Base-by-base conservation (phyloP, 2,113 vertebrate species). In the Capricornis sumatraensis region DNA sequence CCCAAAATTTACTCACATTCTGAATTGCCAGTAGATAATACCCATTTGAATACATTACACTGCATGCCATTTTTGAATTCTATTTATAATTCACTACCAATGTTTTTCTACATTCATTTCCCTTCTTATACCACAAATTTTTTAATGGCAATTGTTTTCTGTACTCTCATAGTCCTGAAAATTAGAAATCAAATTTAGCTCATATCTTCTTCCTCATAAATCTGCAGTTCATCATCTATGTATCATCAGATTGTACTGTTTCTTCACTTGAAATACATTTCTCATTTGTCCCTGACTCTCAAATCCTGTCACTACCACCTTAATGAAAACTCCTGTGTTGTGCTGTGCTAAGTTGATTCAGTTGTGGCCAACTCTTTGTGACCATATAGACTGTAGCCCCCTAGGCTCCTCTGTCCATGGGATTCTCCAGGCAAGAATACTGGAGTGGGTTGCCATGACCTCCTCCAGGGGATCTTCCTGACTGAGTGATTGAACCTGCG, bases 171-270 rank as follows among this genome's bases (percentile, higher is more conserved):
- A 45, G 58, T 83, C 30, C 11, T 88, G 45, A 94, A 62, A 82
- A 74, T 45, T 93, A 60, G 43, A 40, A 91, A 96, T 84, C 15
- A 53, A 47, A 62, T 62, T 84, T 64, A 62, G n/a, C 62, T 64
- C 21, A 30, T 78, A 62, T 57, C 58, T n/a, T 50, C n/a, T 71
- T 40, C 40, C 40, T 79, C 28, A 17, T 47, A 89, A 53, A 60
- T 89, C 82, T 83, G 2, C 21, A 21, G 11, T 60, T 43, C 45
- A n/a, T 62, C 60, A 89, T 27, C 19, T 15, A 53, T 88, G 2
- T 60, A 19, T 28, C 28, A 60, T 74, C 17, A 84, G 16, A 27
- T 76, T 89, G 52, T 50, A 53, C 13, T n/a, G n/a, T 45, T 84
- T 76, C 17, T 76, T 96, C 45, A 53, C 40, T 89, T 53, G 40